phyloP scores from a whole-genome alignment of 1,140 invertebrate species.

The Hyposmocoma kahamanoa region DNA sequence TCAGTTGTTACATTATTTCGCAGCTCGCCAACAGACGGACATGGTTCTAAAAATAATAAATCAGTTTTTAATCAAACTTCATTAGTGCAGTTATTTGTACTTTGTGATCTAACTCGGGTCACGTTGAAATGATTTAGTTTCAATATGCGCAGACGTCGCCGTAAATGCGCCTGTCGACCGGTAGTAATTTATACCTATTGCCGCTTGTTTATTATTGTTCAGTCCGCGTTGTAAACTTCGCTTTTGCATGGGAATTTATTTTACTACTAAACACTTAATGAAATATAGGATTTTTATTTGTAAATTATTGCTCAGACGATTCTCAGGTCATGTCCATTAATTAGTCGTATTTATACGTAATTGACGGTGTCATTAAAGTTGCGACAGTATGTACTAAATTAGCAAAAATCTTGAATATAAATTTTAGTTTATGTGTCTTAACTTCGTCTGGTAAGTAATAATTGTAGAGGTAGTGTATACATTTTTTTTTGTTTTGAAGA shows the following conservation, averaged over 20 bases:
- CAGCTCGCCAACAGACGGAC: neutral
- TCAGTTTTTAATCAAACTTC: conserved; percentile 54
- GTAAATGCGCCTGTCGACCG: conserved; percentile 44
- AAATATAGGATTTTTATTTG: conserved; percentile 1
- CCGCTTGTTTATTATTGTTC: conserved; percentile 46
- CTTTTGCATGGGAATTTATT: conserved; percentile 48
- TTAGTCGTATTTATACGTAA: too few species aligned
- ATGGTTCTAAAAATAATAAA: conserved; percentile 31
- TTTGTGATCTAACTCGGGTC: conserved; percentile 27
- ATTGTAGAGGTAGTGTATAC: too few species aligned
- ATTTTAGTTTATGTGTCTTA: too few species aligned
- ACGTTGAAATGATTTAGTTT: conserved; percentile 61
- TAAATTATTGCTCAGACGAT: conserved; percentile 1
- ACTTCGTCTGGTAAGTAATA: too few species aligned
- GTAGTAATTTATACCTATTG: conserved; percentile 52
- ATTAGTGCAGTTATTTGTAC: conserved; percentile 54
- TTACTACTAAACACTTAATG: conserved; percentile 19
- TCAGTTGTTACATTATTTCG: too few species aligned
- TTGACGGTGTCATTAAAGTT: neutral
- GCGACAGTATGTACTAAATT: too few species aligned
- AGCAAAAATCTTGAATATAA: too few species aligned
- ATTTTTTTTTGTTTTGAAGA: too few species aligned
- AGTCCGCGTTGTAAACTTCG: conserved; percentile 43
- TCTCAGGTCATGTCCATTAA: too few species aligned
- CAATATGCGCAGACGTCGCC: conserved; percentile 46